Evolutionary conservation across 2,797 vertebrate genomes (phyloP), one percentile per base, ranked within the genome.

Genomic region (Parauchenoglanis ngamensis): DNA sequence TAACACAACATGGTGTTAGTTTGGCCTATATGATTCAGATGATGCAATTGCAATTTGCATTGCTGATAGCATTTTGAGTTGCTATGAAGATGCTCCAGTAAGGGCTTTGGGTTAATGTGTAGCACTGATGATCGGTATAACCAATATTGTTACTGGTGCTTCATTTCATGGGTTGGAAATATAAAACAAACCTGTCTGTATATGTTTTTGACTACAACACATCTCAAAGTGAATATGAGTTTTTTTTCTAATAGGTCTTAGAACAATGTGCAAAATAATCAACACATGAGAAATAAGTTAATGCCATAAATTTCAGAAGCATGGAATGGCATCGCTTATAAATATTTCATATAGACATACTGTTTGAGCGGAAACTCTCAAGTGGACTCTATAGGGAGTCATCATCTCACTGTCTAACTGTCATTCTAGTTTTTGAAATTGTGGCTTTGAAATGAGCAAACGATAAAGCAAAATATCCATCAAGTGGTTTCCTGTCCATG

Each of bases 401-500:
- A 67, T 83, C 72, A 61, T 68, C 28, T 59, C 70, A 31, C 19
- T 35, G 28, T 59, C 59, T 77, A 23, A 59, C 28, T 2, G 54
- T 44, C 44, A 35, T 57, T 77, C 31, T 7, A 28, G 70, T 23
- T 88, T 75, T 77, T 67, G 72, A 86, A 88, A 86, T 78, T 35
- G 59, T 59, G 12, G 25, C 70, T 85, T 77, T 67, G 83, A 82
- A 73, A 76, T n/a, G 73, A 15, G 46, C n/a, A 56, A 70, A 82
- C 25, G 35, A 75, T 63, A 76, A 85, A 72, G 35, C 25, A 15
- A 68, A 23, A 31, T 76, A 85, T 82, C 17, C 82, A 78, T 88
- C 82, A 88, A 83, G 84, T 49, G 31, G 11, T 56, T 88, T 82
- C 40, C 70, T 59, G 63, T 70, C 61, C 59, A 67, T 83, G 79